Percentiles rank a stretch among this genome's conserved stretches.
These are phyloP conservation scores for Octodonta nipae DNA, from an alignment of 2,888 invertebrate species.

Conservation along the genomic window DNA sequence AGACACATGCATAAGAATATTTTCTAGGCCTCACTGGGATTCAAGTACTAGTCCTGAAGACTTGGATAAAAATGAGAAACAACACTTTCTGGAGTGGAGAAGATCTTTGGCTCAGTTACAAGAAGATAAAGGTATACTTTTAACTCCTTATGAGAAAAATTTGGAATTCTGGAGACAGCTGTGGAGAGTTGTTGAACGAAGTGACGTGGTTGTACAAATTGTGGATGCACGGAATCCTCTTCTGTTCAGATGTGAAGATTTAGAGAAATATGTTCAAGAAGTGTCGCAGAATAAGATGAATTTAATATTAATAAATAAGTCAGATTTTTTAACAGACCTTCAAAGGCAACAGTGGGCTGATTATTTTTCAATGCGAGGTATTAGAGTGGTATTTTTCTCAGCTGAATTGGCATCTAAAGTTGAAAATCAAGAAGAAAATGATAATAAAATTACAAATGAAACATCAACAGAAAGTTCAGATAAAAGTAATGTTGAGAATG, in stretches of 20 bases:
- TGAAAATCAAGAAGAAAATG: conserved; percentile 14
- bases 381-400: conserved; percentile 81
- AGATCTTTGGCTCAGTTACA: conserved; percentile 65
- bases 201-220: conserved; percentile 85
- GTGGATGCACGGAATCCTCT: conserved; percentile 94
- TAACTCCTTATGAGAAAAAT: conserved; percentile 97
- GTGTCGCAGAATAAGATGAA: conserved; percentile 57
- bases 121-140: conserved; percentile 61
- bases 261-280: conserved; percentile 66
- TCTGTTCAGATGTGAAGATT: conserved; percentile 72
- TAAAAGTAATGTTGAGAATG: conserved; percentile 12
- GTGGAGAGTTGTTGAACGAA: conserved; percentile 96
- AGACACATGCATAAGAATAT: neutral
- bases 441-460: conserved; percentile 14
- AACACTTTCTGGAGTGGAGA: conserved; percentile 83
- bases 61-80: conserved; percentile 64
- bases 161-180: conserved; percentile 96
- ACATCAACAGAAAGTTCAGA: too few relatives aligned
- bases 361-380: conserved; percentile 59
- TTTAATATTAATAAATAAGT: conserved; percentile 85
- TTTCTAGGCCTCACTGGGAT: conserved; percentile 64
- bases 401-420: conserved; percentile 52
- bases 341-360: conserved; percentile 76
- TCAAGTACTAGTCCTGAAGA: conserved; percentile 63
- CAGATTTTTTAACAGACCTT: conserved; percentile 71